Evolutionary conservation across 2,113 vertebrate species (phyloP).

Genomic region (Aphyosemion australe): DNA sequence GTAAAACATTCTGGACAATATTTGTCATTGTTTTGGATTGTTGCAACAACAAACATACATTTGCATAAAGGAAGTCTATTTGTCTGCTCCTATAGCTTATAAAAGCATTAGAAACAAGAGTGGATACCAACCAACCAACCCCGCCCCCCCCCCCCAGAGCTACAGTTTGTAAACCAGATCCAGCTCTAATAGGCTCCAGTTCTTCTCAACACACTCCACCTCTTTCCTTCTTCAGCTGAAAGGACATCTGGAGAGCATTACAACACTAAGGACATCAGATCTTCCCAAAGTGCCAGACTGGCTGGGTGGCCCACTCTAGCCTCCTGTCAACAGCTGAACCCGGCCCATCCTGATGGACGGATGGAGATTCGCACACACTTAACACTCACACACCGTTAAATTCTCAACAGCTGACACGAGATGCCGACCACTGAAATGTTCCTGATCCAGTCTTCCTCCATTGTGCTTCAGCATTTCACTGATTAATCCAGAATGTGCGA

Average conservation of each 20-base stretch:
- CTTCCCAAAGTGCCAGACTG: slow-evolving; percentile 75
- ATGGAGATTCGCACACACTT: slow-evolving; percentile 62
- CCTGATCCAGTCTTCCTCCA: no score
- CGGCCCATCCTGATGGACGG: slow-evolving; percentile 77
- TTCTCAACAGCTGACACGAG: slow-evolving; percentile 39
- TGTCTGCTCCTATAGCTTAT: no score
- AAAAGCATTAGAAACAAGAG: no score
- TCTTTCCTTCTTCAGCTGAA: slow-evolving; percentile 44
- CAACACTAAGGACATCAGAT: slow-evolving; percentile 79
- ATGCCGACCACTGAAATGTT: slow-evolving; percentile 14
- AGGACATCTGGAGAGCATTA: slow-evolving; percentile 83
- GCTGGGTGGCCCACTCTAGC: slow-evolving; percentile 79
- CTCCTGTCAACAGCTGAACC: slow-evolving; percentile 73
- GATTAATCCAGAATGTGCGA: no score
- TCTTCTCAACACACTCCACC: background rate
- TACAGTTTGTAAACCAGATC: no score
- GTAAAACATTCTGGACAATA: no score
- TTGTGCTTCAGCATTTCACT: no score
- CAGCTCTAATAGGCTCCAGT: slow-evolving; percentile 17
- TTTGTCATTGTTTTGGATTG: no score
- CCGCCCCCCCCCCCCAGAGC: no score
- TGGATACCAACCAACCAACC: no score
- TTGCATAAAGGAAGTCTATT: no score
- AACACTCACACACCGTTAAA: slow-evolving; percentile 57
- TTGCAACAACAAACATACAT: no score